A percentile compares a stretch with the other conserved stretches of the same genome.
These are phyloP conservation scores for Leucophenga montana DNA, from an alignment of 2,888 invertebrate genomes.

Conservation along the genomic window DNA sequence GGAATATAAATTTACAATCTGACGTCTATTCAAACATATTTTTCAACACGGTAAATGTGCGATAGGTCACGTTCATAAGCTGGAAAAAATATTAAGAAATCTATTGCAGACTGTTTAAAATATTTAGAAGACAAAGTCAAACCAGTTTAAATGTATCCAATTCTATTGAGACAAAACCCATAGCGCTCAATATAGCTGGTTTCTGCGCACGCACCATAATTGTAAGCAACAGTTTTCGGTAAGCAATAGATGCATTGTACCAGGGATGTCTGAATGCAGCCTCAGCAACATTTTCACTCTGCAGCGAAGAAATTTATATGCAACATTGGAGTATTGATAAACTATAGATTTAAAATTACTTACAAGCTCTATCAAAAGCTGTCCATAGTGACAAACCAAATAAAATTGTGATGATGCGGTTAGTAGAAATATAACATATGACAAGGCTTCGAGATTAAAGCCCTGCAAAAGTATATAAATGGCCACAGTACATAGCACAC, in stretches of 20 bases:
- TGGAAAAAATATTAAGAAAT: conserved; percentile 29
- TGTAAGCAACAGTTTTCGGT: conserved; percentile 55
- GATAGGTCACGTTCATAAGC: conserved; percentile 57
- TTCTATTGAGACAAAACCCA: conserved; percentile 56
- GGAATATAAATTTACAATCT: no score
- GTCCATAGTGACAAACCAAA: conserved; percentile 35
- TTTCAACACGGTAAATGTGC: conserved; percentile 52
- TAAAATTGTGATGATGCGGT: conserved; percentile 36
- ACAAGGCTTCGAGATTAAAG: not conserved
- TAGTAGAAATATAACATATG: conserved; percentile 25
- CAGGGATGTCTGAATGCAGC: conserved; percentile 59
- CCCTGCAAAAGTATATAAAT: conserved; percentile 32
- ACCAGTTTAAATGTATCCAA: conserved; percentile 59
- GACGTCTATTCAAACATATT: conserved; percentile 43
- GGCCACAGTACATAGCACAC: conserved; percentile 32
- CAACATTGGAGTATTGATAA: no score
- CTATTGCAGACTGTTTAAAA: not conserved
- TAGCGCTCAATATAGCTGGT: conserved; percentile 52
- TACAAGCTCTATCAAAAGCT: conserved; percentile 21
- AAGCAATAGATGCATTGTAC: conserved; percentile 53
- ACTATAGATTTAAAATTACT: not conserved
- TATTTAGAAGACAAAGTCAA: not conserved
- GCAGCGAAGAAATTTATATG: not conserved
- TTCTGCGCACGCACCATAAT: conserved; percentile 58
- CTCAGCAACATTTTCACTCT: conserved; percentile 51